Conservation (phyloP, 2,888 invertebrate genomes). For the Tinea trinotella region DNA sequence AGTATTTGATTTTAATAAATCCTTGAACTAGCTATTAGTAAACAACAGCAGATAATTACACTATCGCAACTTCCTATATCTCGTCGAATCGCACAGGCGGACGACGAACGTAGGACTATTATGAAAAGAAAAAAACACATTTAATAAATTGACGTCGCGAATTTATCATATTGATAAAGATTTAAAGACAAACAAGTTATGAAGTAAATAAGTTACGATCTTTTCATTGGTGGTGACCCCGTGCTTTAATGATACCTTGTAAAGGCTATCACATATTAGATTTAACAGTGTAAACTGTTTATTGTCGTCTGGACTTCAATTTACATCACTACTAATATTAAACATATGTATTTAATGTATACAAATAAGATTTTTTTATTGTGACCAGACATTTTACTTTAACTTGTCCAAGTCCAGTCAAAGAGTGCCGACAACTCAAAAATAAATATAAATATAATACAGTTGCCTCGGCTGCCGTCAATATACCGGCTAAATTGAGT, state of each 20-base stretch:
- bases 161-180: constrained; percentile 32
- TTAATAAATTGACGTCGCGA: constrained; percentile 36
- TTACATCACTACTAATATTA: no score
- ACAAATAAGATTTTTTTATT: no score
- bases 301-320: no score
- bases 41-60: constrained; percentile 12
- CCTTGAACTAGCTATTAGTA: constrained; percentile 15
- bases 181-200: constrained; percentile 13
- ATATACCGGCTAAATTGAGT: no score
- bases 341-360: no score
- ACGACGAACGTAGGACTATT: background rate
- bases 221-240: background rate
- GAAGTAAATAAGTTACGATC: constrained; percentile 11
- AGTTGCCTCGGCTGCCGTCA: no score
- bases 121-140: background rate
- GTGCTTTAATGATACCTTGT: background rate
- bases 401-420: no score
- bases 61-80: constrained; percentile 12
- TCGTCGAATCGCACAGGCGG: constrained; percentile 4
- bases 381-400: no score
- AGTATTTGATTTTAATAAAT: constrained; percentile 4
- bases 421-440: no score
- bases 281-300: background rate
- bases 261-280: background rate
- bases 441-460: no score